A percentile compares a stretch with the other conserved stretches of the same genome.
Evolutionary conservation across 2,797 vertebrate genomes (phyloP).

Genomic region (Arnoldichthys spilopterus): DNA sequence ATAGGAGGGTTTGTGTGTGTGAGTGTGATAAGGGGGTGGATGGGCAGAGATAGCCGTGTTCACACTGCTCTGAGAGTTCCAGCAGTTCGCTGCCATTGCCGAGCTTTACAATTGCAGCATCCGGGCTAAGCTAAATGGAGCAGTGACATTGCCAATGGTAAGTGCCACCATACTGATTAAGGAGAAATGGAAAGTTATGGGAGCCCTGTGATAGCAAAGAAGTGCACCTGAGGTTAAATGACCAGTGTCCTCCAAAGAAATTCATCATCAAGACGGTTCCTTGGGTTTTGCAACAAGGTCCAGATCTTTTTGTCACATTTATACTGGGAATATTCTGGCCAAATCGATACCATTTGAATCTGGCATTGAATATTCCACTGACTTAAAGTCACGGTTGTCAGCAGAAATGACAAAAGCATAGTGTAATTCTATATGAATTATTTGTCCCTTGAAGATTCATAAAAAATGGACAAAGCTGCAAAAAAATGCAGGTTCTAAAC

Average conservation of each 20-base stretch:
- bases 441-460: too few species aligned
- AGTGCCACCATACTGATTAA: conserved; percentile 56
- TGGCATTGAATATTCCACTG: too few species aligned
- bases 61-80: conserved; percentile 50
- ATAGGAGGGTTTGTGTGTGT: conserved; percentile 75
- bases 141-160: conserved; percentile 60
- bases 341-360: too few species aligned
- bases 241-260: neutral
- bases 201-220: conserved; percentile 36
- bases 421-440: too few species aligned
- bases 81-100: conserved; percentile 58
- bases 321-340: neutral
- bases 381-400: too few species aligned
- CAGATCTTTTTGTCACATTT: neutral
- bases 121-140: conserved; percentile 64
- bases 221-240: conserved; percentile 27
- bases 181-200: conserved; percentile 55
- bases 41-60: conserved; percentile 29
- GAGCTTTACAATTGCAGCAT: conserved; percentile 57
- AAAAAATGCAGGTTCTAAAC: too few species aligned
- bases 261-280: neutral
- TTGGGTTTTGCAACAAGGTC: neutral
- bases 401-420: too few species aligned
- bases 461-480: too few species aligned
- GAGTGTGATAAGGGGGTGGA: conserved; percentile 72